A percentile compares a stretch with the other conserved stretches of the same genome.
phyloP scores from a whole-genome alignment of 2,888 invertebrate species.

The Lamellibrachia satsuma region DNA sequence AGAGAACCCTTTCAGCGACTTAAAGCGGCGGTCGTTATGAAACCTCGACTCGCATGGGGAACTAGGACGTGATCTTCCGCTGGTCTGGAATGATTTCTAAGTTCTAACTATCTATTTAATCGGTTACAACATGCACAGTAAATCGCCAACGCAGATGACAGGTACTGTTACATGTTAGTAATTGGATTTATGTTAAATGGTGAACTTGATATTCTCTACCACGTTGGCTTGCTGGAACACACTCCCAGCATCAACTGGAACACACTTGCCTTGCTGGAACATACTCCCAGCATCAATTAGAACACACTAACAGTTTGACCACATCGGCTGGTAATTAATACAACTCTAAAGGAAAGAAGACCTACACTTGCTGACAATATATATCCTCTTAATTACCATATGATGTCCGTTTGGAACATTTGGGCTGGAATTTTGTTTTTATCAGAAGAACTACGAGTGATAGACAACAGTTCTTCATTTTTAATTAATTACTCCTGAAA shows the following conservation, averaged over 20 bases:
- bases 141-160: background rate
- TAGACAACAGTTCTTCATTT: background rate
- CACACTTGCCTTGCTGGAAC: background rate
- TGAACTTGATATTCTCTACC: background rate
- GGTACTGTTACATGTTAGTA: background rate
- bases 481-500: background rate
- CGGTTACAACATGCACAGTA: background rate
- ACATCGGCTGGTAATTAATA: background rate
- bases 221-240: background rate
- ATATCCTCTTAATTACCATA: background rate
- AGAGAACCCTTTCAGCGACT: background rate
- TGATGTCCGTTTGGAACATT: background rate
- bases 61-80: background rate
- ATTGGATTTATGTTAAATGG: constrained; percentile 6
- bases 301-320: background rate
- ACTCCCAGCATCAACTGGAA: background rate
- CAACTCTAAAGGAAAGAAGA: background rate
- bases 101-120: background rate
- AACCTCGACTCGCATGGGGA: background rate
- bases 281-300: background rate
- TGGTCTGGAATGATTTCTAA: background rate
- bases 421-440: background rate
- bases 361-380: background rate
- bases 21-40: background rate
- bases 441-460: background rate